These are phyloP conservation scores for Pithys albifrons DNA, from an alignment of 2,113 vertebrate genomes.

Conservation along the genomic window DNA sequence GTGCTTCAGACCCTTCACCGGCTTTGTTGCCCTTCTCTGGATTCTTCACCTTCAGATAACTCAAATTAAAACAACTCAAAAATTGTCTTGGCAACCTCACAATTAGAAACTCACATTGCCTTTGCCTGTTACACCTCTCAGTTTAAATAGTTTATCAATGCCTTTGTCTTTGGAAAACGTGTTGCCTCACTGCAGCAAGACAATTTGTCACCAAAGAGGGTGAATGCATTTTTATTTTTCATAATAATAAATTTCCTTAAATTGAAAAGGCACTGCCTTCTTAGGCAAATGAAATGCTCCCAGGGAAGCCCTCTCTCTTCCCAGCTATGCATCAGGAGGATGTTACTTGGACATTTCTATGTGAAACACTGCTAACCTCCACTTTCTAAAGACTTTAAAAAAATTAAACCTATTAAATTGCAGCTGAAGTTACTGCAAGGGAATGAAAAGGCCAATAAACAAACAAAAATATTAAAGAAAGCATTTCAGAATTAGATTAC, in stretches of 20 bases:
- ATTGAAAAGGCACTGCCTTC: not conserved
- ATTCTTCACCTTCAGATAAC: not conserved
- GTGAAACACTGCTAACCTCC: not conserved
- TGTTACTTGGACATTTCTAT: not conserved
- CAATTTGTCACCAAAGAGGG: not conserved
- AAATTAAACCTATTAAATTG: not conserved
- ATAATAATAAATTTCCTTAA: not conserved
- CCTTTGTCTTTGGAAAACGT: not conserved
- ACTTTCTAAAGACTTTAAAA: not conserved
- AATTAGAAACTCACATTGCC: not conserved
- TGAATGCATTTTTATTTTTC: not conserved
- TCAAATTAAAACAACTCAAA: not conserved
- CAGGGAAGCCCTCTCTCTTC: not conserved
- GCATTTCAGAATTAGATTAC: not conserved
- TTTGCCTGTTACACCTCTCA: not conserved
- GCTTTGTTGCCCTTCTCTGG: not conserved
- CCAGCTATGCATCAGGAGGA: not conserved
- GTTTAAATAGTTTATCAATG: not conserved
- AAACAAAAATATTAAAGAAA: not conserved
- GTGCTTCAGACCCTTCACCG: not conserved
- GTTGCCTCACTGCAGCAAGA: not conserved
- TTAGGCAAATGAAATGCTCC: not conserved
- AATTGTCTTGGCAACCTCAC: not conserved
- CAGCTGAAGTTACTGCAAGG: not conserved
- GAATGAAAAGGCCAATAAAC: not conserved